Evolutionary conservation across 2,797 vertebrate genomes (phyloP).

Genomic region (Pangasius djambal): DNA sequence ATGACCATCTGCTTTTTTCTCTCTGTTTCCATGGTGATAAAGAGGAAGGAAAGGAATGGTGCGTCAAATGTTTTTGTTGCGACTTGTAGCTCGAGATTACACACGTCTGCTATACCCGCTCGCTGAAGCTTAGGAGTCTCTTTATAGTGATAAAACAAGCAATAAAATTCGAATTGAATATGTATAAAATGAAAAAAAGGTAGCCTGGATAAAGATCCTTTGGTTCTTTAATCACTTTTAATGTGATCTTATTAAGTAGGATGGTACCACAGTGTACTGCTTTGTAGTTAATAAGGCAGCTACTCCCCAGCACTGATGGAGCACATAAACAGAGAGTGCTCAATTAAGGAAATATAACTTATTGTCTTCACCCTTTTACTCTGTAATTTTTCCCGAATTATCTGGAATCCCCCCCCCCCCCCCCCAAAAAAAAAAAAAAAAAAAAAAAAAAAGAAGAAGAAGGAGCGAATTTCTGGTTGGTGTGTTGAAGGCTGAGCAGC

Average conservation of each 20-base stretch:
- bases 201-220: not conserved
- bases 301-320: not conserved
- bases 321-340: not conserved
- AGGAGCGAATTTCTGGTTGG: too few species aligned
- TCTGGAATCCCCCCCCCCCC: not conserved
- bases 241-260: slow-evolving; percentile 1
- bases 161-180: not conserved
- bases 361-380: not conserved
- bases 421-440: too few species aligned
- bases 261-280: not conserved
- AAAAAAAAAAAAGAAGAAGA: fast-evolving
- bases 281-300: not conserved
- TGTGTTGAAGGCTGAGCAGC: not conserved
- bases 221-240: not conserved
- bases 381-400: not conserved
- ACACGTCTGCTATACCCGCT: slow-evolving; percentile 22
- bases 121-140: not conserved
- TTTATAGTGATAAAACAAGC: slow-evolving; percentile 6
- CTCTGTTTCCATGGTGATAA: slow-evolving; percentile 45
- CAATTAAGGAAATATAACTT: not conserved
- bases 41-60: slow-evolving; percentile 59
- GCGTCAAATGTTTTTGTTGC: slow-evolving; percentile 53
- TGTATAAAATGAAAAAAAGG: not conserved
- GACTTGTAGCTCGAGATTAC: slow-evolving; percentile 44
- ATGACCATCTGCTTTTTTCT: not conserved